Evolutionary conservation across 2,888 invertebrate species (phyloP).

Genomic region (Hyposoter dolosus): DNA sequence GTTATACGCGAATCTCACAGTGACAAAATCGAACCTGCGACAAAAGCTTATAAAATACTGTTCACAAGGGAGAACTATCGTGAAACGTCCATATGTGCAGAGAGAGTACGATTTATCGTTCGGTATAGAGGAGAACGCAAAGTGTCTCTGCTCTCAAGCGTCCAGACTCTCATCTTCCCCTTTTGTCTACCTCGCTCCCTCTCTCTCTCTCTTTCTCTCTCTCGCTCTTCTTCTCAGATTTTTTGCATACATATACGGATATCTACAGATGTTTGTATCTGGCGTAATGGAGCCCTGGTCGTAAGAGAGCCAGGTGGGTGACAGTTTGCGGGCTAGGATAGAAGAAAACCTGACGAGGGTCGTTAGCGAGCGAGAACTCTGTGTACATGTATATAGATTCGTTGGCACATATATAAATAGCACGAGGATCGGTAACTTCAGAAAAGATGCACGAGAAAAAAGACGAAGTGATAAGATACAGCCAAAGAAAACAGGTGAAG

Average conservation of each 20-base stretch:
- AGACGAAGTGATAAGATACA: slow-evolving; percentile 45
- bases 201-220: neutral
- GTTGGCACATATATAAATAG: slow-evolving; percentile 10
- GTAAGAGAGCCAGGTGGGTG: slow-evolving; percentile 66
- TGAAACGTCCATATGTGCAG: slow-evolving; percentile 42
- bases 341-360: slow-evolving; percentile 68
- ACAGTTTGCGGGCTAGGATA: slow-evolving; percentile 65
- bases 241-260: neutral
- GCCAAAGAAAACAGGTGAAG: slow-evolving; percentile 51
- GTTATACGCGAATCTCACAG: slow-evolving; percentile 33
- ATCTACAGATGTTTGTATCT: slow-evolving; percentile 27
- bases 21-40: slow-evolving; percentile 51
- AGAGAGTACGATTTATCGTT: slow-evolving; percentile 59
- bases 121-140: slow-evolving; percentile 52
- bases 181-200: neutral
- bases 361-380: slow-evolving; percentile 60
- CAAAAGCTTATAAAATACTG: slow-evolving; percentile 58
- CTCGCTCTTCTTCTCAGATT: neutral
- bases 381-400: slow-evolving; percentile 26
- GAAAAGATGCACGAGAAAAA: slow-evolving; percentile 42
- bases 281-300: slow-evolving; percentile 64
- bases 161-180: slow-evolving; percentile 19
- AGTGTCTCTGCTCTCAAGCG: slow-evolving; percentile 46
- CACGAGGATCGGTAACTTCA: slow-evolving; percentile 31
- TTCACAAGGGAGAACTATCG: slow-evolving; percentile 13